Conservation (phyloP, 2,888 invertebrate species). For the Cordilura impudica region DNA sequence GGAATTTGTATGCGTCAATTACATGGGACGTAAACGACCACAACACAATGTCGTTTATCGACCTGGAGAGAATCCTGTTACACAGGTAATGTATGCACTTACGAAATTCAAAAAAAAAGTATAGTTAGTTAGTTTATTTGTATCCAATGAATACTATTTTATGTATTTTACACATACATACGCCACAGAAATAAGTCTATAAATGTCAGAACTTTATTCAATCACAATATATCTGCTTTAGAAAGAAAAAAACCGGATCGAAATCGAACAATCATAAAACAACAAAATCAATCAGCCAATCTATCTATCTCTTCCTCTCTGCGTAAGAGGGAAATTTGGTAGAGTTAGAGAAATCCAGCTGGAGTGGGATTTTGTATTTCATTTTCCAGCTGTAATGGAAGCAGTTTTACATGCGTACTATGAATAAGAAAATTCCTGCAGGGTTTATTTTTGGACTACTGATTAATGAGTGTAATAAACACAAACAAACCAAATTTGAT, state of each 20-base stretch:
- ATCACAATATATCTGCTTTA: neutral
- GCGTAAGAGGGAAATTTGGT: neutral
- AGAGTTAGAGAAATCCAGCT: too few relatives aligned
- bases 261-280: conserved; percentile 61
- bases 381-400: too few relatives aligned
- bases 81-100: conserved; percentile 83
- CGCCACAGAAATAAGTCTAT: neutral
- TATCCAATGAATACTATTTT: neutral
- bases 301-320: conserved; percentile 23
- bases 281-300: conserved; percentile 55
- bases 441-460: too few relatives aligned
- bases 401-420: too few relatives aligned
- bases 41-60: conserved; percentile 93
- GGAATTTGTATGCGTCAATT: conserved; percentile 97
- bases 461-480: too few relatives aligned
- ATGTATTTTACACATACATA: neutral
- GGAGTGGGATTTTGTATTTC: too few relatives aligned
- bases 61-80: conserved; percentile 93
- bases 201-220: neutral
- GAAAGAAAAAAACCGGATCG: conserved; percentile 32
- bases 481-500: too few relatives aligned
- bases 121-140: conserved; percentile 21
- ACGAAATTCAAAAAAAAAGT: conserved; percentile 23
- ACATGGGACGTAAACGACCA: conserved; percentile 93
- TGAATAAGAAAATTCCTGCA: too few relatives aligned